Conservation (phyloP, 2,113 vertebrate species). For the Apteryx mantelli region DNA sequence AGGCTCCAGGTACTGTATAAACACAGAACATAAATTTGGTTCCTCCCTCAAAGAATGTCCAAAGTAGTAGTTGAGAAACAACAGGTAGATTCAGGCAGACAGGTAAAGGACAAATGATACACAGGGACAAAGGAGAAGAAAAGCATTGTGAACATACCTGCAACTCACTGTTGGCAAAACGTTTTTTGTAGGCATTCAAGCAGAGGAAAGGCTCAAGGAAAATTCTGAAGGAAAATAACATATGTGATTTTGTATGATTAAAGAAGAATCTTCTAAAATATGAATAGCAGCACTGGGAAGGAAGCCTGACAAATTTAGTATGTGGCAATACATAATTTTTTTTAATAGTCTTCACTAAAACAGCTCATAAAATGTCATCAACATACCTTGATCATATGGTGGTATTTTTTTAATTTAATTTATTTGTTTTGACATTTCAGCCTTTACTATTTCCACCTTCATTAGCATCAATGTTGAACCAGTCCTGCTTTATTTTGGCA, state of each 20-base stretch:
- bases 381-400: neutral
- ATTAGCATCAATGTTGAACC: neutral
- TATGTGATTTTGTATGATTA: neutral
- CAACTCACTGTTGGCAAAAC: neutral
- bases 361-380: neutral
- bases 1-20: neutral
- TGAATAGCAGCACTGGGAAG: neutral
- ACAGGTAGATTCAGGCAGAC: neutral
- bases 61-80: neutral
- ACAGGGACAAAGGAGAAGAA: neutral
- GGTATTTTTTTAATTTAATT: neutral
- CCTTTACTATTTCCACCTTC: neutral
- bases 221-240: neutral
- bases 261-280: neutral
- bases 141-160: neutral
- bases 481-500: neutral
- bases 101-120: neutral
- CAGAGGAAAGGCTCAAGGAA: neutral
- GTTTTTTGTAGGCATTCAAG: neutral
- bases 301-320: neutral
- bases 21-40: neutral
- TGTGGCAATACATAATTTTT: neutral
- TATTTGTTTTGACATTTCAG: constrained; percentile 1
- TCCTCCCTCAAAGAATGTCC: neutral
- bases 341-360: neutral